Percentiles rank a stretch among this genome's conserved stretches.
Evolutionary conservation across 2,797 vertebrate genomes (phyloP).

Genomic region (Rhyacichthys aspro): DNA sequence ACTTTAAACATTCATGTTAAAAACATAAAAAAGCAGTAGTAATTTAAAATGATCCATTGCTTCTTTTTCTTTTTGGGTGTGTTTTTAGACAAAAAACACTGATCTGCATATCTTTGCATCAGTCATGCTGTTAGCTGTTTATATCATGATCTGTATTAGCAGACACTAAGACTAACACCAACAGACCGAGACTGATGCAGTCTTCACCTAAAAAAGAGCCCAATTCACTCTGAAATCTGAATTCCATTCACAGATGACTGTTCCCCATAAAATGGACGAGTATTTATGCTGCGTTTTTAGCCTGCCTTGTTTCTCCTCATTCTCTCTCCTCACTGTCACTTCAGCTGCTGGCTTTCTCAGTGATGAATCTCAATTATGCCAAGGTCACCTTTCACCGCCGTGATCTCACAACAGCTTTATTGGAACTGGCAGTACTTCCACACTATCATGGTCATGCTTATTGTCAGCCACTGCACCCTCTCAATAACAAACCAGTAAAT

Average conservation of each 20-base stretch:
- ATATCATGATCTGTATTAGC: no score
- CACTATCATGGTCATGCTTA: constrained; percentile 80
- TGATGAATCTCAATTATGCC: constrained; percentile 88
- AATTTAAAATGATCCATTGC: no score
- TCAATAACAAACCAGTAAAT: constrained; percentile 67
- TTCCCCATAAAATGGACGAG: constrained; percentile 57
- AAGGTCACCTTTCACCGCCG: constrained; percentile 85
- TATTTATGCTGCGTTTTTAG: constrained; percentile 67
- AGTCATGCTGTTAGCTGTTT: no score
- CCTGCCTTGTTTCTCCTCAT: constrained; percentile 17
- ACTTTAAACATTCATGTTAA: no score
- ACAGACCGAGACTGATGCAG: no score
- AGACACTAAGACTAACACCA: no score
- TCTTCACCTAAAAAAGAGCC: no score
- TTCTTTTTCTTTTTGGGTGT: no score
- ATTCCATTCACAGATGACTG: constrained; percentile 64
- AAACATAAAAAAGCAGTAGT: no score
- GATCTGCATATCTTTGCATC: no score
- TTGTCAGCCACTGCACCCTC: constrained; percentile 77
- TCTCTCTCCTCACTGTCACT: constrained; percentile 61
- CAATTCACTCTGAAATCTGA: constrained; percentile 63
- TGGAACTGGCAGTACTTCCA: constrained; percentile 84
- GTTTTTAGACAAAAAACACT: no score
- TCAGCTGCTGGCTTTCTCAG: constrained; percentile 71
- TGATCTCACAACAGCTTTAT: constrained; percentile 82